Evolutionary conservation across 1,140 invertebrate genomes (phyloP).

Genomic region (Lucilia cuprina): DNA sequence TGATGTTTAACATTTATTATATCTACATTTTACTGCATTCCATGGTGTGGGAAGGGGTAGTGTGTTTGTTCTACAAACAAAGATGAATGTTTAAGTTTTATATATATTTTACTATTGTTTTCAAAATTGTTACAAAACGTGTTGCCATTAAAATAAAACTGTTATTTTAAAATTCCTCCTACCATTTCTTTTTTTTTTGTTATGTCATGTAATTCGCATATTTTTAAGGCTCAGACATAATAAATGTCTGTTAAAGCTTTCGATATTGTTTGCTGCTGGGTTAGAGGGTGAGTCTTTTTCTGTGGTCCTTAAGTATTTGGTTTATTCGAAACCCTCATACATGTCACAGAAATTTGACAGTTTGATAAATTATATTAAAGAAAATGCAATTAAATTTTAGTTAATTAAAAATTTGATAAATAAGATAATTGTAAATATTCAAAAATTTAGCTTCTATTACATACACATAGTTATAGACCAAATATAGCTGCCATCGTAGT

Average conservation of each 20-base stretch:
- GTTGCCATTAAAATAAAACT: conserved; percentile 33
- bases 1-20: conserved; percentile 19
- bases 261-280: not conserved
- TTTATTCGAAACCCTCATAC: not conserved
- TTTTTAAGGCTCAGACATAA: conserved; percentile 19
- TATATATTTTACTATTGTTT: not conserved
- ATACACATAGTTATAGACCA: too few relatives aligned
- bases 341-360: conserved; percentile 27
- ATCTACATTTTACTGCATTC: too few relatives aligned
- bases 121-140: conserved; percentile 36
- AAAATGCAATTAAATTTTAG: conserved; percentile 32
- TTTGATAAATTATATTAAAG: conserved; percentile 31
- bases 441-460: too few relatives aligned
- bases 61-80: not conserved
- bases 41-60: not conserved
- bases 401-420: too few relatives aligned
- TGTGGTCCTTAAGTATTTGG: conserved; percentile 4
- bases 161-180: not conserved
- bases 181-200: not conserved
- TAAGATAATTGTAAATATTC: too few relatives aligned
- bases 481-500: too few relatives aligned
- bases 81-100: not conserved
- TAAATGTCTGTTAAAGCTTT: not conserved
- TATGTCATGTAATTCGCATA: conserved; percentile 11
- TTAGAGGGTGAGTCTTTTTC: not conserved